These are phyloP conservation scores for Tenualosa thibaudeaui DNA, from an alignment of 2,797 vertebrate species.

Conservation along the genomic window DNA sequence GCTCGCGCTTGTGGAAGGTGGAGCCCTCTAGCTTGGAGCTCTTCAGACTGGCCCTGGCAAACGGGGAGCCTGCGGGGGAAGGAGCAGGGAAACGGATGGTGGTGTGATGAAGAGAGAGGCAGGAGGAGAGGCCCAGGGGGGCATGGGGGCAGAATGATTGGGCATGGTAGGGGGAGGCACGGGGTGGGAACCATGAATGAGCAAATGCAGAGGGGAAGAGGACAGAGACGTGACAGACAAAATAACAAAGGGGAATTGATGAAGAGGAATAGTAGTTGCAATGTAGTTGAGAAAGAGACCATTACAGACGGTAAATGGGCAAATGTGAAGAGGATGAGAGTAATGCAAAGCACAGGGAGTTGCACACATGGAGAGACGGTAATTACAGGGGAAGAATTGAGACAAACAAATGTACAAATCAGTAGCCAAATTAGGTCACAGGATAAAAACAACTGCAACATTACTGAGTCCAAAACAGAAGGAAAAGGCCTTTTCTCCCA, in stretches of 20 bases:
- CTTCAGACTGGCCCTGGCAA: slow-evolving; percentile 92
- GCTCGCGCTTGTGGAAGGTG: slow-evolving; percentile 86
- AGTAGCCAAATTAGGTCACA: neutral
- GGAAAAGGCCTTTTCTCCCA: neutral
- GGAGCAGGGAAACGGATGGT: neutral
- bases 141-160: neutral
- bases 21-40: slow-evolving; percentile 93
- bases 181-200: neutral
- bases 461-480: neutral
- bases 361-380: no score
- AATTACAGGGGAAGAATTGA: neutral
- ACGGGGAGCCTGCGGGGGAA: slow-evolving; percentile 83
- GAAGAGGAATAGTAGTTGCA: no score
- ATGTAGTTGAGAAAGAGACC: no score
- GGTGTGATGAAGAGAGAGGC: neutral
- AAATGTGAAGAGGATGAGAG: no score
- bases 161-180: no score
- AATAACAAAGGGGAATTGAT: neutral
- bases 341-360: no score
- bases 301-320: no score
- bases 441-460: neutral
- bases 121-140: neutral
- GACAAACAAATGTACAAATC: neutral
- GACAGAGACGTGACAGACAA: slow-evolving; percentile 20
- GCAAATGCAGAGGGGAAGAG: neutral